A percentile compares a stretch with the other conserved stretches of the same genome.
Evolutionary conservation across 2,888 invertebrate species (phyloP).

Genomic region (Creontiades dilutus): DNA sequence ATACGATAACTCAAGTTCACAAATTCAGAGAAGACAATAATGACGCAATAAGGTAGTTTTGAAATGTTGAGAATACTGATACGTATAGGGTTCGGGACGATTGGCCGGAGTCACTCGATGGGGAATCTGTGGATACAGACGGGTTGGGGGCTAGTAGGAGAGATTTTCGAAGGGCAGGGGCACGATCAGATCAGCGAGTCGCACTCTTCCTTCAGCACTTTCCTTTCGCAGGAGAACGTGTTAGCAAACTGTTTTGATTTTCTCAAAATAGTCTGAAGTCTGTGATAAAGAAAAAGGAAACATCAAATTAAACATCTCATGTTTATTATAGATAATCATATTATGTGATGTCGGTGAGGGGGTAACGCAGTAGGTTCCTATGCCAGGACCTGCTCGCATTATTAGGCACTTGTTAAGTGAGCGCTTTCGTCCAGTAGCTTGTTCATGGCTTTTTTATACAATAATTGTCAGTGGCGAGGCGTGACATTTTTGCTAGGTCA

Average conservation of each 20-base stretch:
- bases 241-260: constrained; percentile 78
- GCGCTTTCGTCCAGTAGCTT: no score
- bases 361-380: no score
- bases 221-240: constrained; percentile 75
- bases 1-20: no score
- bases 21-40: no score
- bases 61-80: no score
- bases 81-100: neutral
- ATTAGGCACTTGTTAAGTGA: no score
- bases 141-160: neutral
- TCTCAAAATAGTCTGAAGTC: constrained; percentile 77
- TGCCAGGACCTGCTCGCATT: no score
- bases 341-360: no score
- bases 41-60: no score
- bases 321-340: neutral
- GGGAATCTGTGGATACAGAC: constrained; percentile 44
- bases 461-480: no score
- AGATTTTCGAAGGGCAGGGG: constrained; percentile 26
- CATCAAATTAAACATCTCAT: neutral
- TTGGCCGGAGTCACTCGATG: constrained; percentile 27
- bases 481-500: no score
- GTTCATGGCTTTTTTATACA: no score
- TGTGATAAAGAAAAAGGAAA: constrained; percentile 76
- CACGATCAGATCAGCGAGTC: constrained; percentile 73
- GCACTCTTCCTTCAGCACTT: constrained; percentile 71